Evolutionary conservation across 2,797 vertebrate species (phyloP).

Genomic region (Picus viridis): DNA sequence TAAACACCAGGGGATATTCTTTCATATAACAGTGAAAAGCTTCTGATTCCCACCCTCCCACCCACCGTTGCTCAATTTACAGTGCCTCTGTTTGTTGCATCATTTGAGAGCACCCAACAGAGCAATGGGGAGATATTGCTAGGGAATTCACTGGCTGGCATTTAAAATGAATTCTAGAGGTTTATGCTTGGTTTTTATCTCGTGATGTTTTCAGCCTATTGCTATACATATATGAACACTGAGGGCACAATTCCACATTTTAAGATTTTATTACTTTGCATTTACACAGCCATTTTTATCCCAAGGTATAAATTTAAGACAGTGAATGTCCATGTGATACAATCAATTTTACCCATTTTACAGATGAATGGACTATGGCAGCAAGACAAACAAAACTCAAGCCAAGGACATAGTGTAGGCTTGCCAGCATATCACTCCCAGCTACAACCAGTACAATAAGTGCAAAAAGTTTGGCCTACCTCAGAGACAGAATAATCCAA

Average conservation of each 20-base stretch:
- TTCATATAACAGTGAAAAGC: conserved; percentile 7
- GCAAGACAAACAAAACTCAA: background rate
- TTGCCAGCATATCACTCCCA: background rate
- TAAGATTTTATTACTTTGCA: background rate
- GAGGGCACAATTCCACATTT: background rate
- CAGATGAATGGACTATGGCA: background rate
- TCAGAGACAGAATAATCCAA: background rate
- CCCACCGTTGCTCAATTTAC: background rate
- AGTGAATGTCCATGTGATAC: background rate
- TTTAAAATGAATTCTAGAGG: conserved; percentile 41
- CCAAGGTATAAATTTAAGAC: background rate
- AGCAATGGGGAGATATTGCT: conserved; percentile 43
- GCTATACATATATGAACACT: conserved; percentile 13
- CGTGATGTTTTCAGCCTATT: background rate
- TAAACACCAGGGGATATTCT: conserved; percentile 20
- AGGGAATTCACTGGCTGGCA: background rate
- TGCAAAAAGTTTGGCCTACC: background rate
- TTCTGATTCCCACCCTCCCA: background rate
- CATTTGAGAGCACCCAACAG: conserved; percentile 41
- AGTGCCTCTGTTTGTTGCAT: conserved; percentile 24
- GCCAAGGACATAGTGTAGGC: background rate
- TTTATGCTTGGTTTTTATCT: background rate
- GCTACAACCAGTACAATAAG: background rate
- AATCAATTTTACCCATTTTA: background rate
- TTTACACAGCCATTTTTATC: background rate